phyloP scores from a whole-genome alignment of 2,888 invertebrate genomes.

The Pomacea canaliculata region DNA sequence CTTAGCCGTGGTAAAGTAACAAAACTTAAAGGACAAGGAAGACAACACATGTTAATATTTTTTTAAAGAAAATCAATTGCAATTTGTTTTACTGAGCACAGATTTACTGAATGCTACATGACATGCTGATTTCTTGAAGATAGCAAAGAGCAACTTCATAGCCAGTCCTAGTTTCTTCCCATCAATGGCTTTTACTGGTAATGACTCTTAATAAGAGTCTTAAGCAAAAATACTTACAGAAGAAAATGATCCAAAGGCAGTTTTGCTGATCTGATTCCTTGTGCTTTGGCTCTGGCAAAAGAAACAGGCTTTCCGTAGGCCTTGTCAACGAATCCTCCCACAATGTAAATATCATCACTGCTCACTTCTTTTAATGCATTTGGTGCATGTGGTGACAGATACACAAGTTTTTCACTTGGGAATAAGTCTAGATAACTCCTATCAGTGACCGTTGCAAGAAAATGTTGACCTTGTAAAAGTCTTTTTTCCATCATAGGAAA shows the following conservation, averaged over 20 bases:
- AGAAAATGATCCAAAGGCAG: constrained; percentile 85
- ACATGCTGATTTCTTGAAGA: too few relatives aligned
- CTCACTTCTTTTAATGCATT: constrained; percentile 79
- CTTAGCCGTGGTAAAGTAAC: too few relatives aligned
- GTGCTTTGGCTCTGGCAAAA: constrained; percentile 85
- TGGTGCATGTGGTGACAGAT: constrained; percentile 87
- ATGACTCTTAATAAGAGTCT: too few relatives aligned
- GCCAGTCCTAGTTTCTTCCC: too few relatives aligned
- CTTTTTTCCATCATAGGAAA: constrained; percentile 13
- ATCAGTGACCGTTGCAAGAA: constrained; percentile 73
- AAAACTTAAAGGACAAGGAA: too few relatives aligned
- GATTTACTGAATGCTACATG: too few relatives aligned
- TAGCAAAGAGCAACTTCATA: too few relatives aligned
- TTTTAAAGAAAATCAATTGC: too few relatives aligned
- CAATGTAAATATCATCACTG: constrained; percentile 85
- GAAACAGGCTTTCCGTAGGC: constrained; percentile 77
- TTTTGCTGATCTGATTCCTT: constrained; percentile 83
- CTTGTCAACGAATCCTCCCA: constrained; percentile 75
- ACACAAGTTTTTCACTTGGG: constrained; percentile 84
- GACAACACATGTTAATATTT: too few relatives aligned
- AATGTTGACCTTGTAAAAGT: constrained; percentile 6
- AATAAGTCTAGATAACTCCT: constrained; percentile 85
- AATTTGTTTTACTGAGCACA: too few relatives aligned
- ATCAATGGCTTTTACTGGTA: too few relatives aligned
- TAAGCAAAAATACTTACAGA: constrained; percentile 63